phyloP scores from a whole-genome alignment of 2,888 invertebrate genomes.

The Aspidiotus destructor region DNA sequence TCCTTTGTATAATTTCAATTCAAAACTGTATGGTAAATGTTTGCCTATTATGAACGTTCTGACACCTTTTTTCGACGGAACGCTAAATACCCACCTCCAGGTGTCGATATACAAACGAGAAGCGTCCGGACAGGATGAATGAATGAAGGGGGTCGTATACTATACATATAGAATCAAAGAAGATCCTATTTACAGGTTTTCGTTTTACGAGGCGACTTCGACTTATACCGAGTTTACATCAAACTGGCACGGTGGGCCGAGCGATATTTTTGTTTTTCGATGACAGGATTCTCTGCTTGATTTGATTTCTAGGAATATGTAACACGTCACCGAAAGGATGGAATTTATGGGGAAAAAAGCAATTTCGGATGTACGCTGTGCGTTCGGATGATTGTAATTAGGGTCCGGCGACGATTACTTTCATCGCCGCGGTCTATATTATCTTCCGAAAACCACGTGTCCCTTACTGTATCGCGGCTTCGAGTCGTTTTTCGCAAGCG shows the following conservation, averaged over 20 bases:
- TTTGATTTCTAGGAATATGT: too few relatives aligned
- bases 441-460: too few relatives aligned
- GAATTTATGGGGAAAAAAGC: too few relatives aligned
- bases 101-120: not conserved
- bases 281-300: too few relatives aligned
- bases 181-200: not conserved
- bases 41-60: conserved; percentile 26
- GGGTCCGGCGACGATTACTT: too few relatives aligned
- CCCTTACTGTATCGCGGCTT: too few relatives aligned
- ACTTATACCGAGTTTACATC: not conserved
- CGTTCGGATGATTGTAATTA: too few relatives aligned
- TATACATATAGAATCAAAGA: not conserved
- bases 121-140: not conserved
- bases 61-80: conserved; percentile 18
- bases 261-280: not conserved
- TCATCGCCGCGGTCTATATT: too few relatives aligned
- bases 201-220: not conserved
- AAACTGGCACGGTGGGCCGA: not conserved
- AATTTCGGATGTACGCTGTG: too few relatives aligned
- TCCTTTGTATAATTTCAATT: conserved; percentile 15
- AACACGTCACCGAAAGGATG: too few relatives aligned
- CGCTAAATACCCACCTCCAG: not conserved
- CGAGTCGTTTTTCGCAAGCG: too few relatives aligned
- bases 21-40: conserved; percentile 30
- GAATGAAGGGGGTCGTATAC: not conserved